phyloP scores from a whole-genome alignment of 2,113 vertebrate genomes.

The Narcine bancroftii region DNA sequence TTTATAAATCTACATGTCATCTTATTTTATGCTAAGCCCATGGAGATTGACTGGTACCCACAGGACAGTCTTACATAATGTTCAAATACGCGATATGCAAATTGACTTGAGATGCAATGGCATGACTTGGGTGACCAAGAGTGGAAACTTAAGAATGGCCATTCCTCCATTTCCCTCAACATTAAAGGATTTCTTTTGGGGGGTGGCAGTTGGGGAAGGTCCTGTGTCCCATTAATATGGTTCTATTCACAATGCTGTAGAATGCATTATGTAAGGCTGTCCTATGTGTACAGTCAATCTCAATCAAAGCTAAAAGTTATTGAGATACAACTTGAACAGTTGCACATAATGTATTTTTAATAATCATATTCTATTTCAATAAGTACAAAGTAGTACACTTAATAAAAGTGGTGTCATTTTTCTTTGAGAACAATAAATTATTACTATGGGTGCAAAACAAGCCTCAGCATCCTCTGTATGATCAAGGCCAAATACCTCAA shows the following conservation, averaged over 20 bases:
- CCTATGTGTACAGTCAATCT: no score
- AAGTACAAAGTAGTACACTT: neutral
- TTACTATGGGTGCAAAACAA: neutral
- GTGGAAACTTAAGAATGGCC: conserved; percentile 56
- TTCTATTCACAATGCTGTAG: conserved; percentile 69
- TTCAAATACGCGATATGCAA: conserved; percentile 66
- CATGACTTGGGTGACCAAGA: conserved; percentile 62
- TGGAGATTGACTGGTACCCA: conserved; percentile 50
- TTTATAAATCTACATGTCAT: conserved; percentile 1
- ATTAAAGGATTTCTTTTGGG: conserved; percentile 53
- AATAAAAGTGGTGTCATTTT: neutral
- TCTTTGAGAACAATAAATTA: neutral
- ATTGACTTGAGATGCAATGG: conserved; percentile 86
- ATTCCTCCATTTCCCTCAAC: conserved; percentile 62
- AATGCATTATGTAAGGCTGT: no score
- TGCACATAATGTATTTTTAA: neutral
- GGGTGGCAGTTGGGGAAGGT: conserved; percentile 62
- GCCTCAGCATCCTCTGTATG: neutral
- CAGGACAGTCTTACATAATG: conserved; percentile 48
- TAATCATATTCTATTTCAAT: neutral
- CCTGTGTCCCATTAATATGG: conserved; percentile 76
- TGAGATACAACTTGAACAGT: conserved; percentile 48
- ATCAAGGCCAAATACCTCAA: neutral
- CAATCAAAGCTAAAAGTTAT: conserved; percentile 44
- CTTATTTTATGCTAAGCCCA: conserved; percentile 38